Conservation (phyloP, 2,797 vertebrate species). For the Ispidina lecontei region DNA sequence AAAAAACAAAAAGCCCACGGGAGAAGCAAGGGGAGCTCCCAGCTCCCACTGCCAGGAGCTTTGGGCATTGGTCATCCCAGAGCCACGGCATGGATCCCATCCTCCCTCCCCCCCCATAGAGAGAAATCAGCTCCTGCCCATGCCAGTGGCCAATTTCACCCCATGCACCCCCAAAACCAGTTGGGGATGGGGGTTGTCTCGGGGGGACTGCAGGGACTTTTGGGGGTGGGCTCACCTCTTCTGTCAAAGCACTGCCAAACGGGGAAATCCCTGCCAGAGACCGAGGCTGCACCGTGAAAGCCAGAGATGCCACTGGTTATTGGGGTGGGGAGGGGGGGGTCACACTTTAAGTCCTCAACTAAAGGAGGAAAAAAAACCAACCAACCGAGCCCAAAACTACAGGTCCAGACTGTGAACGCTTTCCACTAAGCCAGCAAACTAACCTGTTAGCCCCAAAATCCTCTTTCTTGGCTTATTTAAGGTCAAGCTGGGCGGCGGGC, state of each 20-base stretch:
- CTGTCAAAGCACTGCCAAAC: neutral
- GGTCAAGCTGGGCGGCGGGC: constrained; percentile 36
- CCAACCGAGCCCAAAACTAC: neutral
- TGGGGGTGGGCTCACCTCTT: neutral
- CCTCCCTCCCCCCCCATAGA: neutral
- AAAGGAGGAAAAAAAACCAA: neutral
- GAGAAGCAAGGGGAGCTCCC: constrained; percentile 4
- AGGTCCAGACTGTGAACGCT: constrained; percentile 41
- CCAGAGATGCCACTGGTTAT: constrained; percentile 3
- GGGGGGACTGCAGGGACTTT: neutral
- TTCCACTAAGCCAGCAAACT: constrained; percentile 41
- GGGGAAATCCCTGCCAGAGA: constrained; percentile 45
- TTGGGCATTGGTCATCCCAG: neutral
- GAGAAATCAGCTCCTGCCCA: constrained; percentile 20
- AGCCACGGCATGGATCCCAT: accelerated
- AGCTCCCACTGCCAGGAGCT: neutral
- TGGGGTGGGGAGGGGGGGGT: neutral
- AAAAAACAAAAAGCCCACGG: neutral
- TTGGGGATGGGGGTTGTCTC: neutral
- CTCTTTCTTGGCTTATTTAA: constrained; percentile 52
- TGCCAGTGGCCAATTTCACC: neutral
- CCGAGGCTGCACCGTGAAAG: constrained; percentile 23
- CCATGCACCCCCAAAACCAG: neutral
- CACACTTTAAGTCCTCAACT: constrained; percentile 48
- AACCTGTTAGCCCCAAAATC: constrained; percentile 52